phyloP scores from a whole-genome alignment of 2,888 invertebrate genomes.

The Caenorhabditis virilis region DNA sequence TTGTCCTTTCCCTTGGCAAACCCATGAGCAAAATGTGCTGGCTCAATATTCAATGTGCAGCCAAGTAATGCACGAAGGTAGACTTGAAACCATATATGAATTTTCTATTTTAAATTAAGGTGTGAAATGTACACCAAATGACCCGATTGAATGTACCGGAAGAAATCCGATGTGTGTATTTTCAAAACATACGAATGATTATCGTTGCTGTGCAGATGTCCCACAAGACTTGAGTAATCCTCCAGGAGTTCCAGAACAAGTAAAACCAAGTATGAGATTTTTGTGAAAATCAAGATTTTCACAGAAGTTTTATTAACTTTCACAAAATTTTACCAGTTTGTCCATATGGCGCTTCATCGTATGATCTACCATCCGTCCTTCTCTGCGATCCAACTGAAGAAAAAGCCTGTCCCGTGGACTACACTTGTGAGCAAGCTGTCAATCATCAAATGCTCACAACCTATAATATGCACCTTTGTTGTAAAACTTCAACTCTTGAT shows the following conservation, averaged over 20 bases:
- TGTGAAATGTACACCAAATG: constrained; percentile 55
- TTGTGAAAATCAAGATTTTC: not conserved
- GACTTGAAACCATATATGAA: not conserved
- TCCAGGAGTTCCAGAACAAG: constrained; percentile 57
- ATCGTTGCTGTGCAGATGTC: constrained; percentile 55
- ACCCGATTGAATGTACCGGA: constrained; percentile 60
- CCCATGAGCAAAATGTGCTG: constrained; percentile 59
- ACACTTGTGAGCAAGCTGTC: constrained; percentile 51
- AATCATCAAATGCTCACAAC: constrained; percentile 58
- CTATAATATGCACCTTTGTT: constrained; percentile 59
- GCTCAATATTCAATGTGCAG: constrained; percentile 54
- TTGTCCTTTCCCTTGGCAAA: constrained; percentile 60
- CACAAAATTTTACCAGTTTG: constrained; percentile 41
- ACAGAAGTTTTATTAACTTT: not conserved
- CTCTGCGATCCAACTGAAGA: constrained; percentile 57
- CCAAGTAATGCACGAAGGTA: constrained; percentile 52
- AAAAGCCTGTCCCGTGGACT: constrained; percentile 51
- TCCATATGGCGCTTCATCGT: constrained; percentile 55
- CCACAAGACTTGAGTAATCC: constrained; percentile 54
- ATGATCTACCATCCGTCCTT: constrained; percentile 55
- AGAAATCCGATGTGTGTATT: constrained; percentile 55
- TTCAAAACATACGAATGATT: constrained; percentile 48
- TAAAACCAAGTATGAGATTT: constrained; percentile 51
- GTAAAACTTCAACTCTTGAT: constrained; percentile 53
- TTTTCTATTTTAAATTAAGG: constrained; percentile 15